Base-by-base conservation (phyloP, 1,140 invertebrate genomes). In the Rhopalosiphum maidis region DNA sequence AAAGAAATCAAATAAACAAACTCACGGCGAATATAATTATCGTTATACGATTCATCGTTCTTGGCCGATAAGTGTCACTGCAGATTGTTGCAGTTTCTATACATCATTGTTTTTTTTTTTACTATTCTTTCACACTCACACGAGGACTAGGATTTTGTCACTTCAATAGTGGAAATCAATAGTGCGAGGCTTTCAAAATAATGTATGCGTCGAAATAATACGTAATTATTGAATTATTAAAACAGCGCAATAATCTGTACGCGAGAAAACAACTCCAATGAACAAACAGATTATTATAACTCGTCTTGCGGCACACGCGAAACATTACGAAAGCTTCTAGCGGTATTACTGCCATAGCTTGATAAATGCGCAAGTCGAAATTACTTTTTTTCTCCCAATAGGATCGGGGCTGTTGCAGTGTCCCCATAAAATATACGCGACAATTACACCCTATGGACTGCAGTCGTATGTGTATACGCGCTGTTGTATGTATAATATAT, bases 1-100 rank as follows among this genome's bases (percentile, higher is more conserved):
- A 60, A 68, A 77, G 11, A 77, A 77, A 77, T 77, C 60, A 77
- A 77, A 77, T 77, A 77, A 77, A 68, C 60, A 60, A 60, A 35
- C 60, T 77, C 4, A 15, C 0, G 30, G 60, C 2, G 0, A 68
- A 77, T n/a, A 77, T 77, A 30, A n/a, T 77, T 30, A 60, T 25
- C 8, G 25, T 60, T 35, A n/a, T 77, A n/a, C 15, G 15, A 60
- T 60, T 51, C 23, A 60, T 30, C 25, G 55, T 60, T 60, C 1
- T 60, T 25, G 9, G 23, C 55, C 9, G 25, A 77, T 77, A n/a
- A 77, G 30, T 77, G 48, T 18, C 48, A 51, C 48, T 3, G 2
- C 60, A 35, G 60, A 77, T 77, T 77, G 3, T 18, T n/a, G 60
- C 11, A 77, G 15, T 77, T 68, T n/a, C 15, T 15, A 68, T 18